Evolutionary conservation across 2,113 vertebrate species (phyloP).

Genomic region (Donacobius atricapilla): DNA sequence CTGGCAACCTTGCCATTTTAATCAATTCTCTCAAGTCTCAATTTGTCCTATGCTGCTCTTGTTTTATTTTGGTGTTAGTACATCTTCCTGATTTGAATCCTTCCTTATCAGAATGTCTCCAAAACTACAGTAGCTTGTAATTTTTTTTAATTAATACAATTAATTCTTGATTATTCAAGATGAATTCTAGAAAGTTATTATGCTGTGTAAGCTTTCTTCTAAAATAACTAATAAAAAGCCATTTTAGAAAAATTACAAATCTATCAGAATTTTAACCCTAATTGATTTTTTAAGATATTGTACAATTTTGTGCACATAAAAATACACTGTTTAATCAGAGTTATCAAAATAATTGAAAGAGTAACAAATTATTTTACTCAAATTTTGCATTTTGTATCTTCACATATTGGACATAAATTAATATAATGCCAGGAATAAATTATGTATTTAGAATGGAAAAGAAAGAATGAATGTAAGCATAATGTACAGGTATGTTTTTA

Average conservation of each 20-base stretch:
- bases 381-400: not conserved
- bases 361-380: not conserved
- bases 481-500: not conserved
- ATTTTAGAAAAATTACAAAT: not conserved
- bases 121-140: not conserved
- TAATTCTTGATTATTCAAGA: not conserved
- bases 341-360: not conserved
- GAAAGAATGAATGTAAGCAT: not conserved
- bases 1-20: slow-evolving; percentile 15
- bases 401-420: not conserved
- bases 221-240: not conserved
- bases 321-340: not conserved
- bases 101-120: not conserved
- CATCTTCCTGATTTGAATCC: not conserved
- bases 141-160: not conserved
- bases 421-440: not conserved
- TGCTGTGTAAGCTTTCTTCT: not conserved
- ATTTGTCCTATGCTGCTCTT: not conserved
- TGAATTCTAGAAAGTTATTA: not conserved
- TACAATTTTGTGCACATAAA: not conserved
- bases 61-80: not conserved
- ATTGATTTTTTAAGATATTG: not conserved
- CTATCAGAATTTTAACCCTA: not conserved
- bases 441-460: not conserved
- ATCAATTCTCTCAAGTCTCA: slow-evolving; percentile 12